Evolutionary conservation across 2,113 vertebrate genomes (phyloP).

Genomic region (Alces alces): DNA sequence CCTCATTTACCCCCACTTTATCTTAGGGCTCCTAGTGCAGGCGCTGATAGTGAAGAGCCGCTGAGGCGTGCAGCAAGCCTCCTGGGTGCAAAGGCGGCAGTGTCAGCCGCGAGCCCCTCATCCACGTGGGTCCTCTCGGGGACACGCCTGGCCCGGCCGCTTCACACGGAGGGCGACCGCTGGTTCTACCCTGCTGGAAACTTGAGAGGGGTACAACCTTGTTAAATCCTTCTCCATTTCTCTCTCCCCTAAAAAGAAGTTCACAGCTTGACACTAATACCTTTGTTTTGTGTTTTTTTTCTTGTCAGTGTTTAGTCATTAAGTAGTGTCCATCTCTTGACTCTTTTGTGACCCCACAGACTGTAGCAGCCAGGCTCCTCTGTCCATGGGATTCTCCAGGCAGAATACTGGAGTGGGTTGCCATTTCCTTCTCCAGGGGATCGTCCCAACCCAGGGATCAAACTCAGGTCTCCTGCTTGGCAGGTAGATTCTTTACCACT

Average conservation of each 20-base stretch:
- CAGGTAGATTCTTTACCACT: neutral
- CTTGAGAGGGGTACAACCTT: neutral
- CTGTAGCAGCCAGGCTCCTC: neutral
- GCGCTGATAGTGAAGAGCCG: neutral
- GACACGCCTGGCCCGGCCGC: too few species aligned
- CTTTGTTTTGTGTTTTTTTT: neutral
- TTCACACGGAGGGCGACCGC: neutral
- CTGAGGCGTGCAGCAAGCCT: neutral
- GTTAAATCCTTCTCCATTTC: neutral
- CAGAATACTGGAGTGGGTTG: neutral
- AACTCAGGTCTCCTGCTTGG: neutral
- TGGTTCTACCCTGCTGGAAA: neutral
- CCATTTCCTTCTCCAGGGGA: neutral
- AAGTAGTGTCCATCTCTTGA: neutral
- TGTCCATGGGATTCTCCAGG: neutral
- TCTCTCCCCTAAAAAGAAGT: too few species aligned
- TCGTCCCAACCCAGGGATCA: neutral
- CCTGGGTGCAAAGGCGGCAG: neutral
- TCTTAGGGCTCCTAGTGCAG: neutral
- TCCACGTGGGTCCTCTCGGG: fast-evolving
- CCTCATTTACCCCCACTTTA: neutral
- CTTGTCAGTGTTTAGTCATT: neutral
- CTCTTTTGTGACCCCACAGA: neutral
- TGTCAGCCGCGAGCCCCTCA: neutral
- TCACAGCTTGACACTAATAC: neutral